Percentiles rank a stretch among this genome's conserved stretches.
phyloP scores from a whole-genome alignment of 1,140 invertebrate species.

The Dinothrombium tinctorium region DNA sequence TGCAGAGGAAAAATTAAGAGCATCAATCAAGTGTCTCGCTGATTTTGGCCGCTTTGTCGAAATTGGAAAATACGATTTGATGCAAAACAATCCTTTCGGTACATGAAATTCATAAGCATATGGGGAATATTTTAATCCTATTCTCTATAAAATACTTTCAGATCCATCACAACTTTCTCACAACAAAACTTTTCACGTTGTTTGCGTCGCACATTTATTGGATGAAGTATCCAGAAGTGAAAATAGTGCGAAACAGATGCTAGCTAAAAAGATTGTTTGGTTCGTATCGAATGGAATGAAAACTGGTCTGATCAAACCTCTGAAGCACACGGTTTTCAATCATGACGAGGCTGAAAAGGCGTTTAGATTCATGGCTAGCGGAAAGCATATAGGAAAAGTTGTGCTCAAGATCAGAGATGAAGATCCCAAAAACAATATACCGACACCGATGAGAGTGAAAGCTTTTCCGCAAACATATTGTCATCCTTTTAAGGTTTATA shows the following conservation, averaged over 20 bases:
- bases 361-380: conserved; percentile 77
- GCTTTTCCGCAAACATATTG: conserved; percentile 49
- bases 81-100: conserved; percentile 62
- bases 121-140: background rate
- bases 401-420: conserved; percentile 22
- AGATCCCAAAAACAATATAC: conserved; percentile 3
- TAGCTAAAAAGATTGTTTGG: background rate
- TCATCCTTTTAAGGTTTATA: conserved; percentile 59
- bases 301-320: conserved; percentile 54
- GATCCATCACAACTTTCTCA: conserved; percentile 25
- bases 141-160: background rate
- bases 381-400: conserved; percentile 91
- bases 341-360: conserved; percentile 71
- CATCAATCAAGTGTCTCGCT: conserved; percentile 66
- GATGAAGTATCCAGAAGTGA: conserved; percentile 31
- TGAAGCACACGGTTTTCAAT: conserved; percentile 52
- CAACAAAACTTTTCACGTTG: conserved; percentile 86
- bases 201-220: conserved; percentile 74
- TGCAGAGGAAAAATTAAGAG: conserved; percentile 64
- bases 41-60: conserved; percentile 71
- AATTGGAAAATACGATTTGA: conserved; percentile 88
- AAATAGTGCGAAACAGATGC: background rate
- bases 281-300: conserved; percentile 57
- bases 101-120: conserved; percentile 39
- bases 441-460: background rate